These are phyloP conservation scores for Nematolebias whitei DNA, from an alignment of 2,113 vertebrate species.

Conservation along the genomic window DNA sequence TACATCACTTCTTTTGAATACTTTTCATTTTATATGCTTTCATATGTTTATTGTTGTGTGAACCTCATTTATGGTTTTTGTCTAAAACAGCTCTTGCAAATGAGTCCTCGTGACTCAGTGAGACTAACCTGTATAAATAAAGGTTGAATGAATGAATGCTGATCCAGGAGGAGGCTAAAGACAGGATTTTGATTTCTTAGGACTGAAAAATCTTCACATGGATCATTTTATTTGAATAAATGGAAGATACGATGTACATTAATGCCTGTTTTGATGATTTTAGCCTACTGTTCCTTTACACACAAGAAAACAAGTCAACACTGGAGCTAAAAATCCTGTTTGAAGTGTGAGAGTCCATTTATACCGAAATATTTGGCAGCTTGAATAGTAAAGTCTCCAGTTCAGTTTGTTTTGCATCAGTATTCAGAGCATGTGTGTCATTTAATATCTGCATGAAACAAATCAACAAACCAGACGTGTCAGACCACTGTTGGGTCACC, in stretches of 20 bases:
- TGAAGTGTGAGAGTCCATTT: background rate
- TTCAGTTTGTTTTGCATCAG: background rate
- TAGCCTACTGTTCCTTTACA: too few relatives aligned
- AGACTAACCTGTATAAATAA: too few relatives aligned
- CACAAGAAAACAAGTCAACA: too few relatives aligned
- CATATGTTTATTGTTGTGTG: too few relatives aligned
- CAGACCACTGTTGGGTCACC: slow-evolving; percentile 14
- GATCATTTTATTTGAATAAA: background rate
- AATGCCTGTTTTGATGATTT: too few relatives aligned
- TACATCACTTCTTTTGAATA: too few relatives aligned
- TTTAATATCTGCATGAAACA: slow-evolving; percentile 9
- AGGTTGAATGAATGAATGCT: background rate
- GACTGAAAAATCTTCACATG: background rate
- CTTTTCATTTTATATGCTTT: too few relatives aligned
- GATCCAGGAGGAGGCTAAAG: background rate
- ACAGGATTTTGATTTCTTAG: background rate
- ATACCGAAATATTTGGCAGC: background rate
- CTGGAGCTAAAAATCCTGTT: background rate
- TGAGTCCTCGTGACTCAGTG: too few relatives aligned
- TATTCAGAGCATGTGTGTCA: background rate
- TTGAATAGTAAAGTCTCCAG: background rate
- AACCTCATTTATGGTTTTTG: too few relatives aligned
- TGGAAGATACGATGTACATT: background rate
- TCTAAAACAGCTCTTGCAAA: too few relatives aligned
- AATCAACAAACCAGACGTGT: slow-evolving; percentile 6